Evolutionary conservation across 2,888 invertebrate species (phyloP), one percentile per base, ranked within the genome.

Genomic region (Scaptomyza caliginosa): DNA sequence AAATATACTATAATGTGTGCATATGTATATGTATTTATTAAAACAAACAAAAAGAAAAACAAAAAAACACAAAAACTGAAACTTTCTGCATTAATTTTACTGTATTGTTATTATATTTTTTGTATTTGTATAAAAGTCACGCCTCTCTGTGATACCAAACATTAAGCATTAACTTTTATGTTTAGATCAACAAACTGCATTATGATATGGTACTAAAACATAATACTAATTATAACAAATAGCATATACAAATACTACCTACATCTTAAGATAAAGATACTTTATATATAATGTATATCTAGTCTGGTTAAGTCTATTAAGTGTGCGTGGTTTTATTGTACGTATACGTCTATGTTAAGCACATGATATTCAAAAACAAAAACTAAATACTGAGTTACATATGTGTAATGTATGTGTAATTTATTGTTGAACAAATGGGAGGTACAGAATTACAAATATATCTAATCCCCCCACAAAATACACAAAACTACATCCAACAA

Each of bases 71-170:
- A 10, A 45, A 39, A 49, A 57, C 62, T 62, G 55, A 64, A 64
- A 70, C 60, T 73, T 67, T 69, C 66, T 79, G 68, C 63, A 66
- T 70, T 60, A 69, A 54, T 77, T 59, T 36, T 65, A 68, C 68
- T 70, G 64, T 62, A 65, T 67, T 67, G 67, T 67, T 63, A 48
- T 56, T 54, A 49, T 76, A 59, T 57, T 70, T 62, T 64, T 48
- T 67, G 76, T 82, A 67, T 79, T 79, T 75, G 81, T 77, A 81
- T 73, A 75, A 88, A 89, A 88, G 89, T 89, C 89, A 89, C 89
- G 90, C 83, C 89, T 89, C 89, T 89, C 90, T 90, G 88, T 90
- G 90, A 90, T 90, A 89, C 89, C 89, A 88, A 86, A 83, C 77
- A 86, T 86, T 84, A 84, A 83, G 88, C 71, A 79, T 87, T 83